Conservation (phyloP, 2,888 invertebrate genomes). For the Pollenia labialis region DNA sequence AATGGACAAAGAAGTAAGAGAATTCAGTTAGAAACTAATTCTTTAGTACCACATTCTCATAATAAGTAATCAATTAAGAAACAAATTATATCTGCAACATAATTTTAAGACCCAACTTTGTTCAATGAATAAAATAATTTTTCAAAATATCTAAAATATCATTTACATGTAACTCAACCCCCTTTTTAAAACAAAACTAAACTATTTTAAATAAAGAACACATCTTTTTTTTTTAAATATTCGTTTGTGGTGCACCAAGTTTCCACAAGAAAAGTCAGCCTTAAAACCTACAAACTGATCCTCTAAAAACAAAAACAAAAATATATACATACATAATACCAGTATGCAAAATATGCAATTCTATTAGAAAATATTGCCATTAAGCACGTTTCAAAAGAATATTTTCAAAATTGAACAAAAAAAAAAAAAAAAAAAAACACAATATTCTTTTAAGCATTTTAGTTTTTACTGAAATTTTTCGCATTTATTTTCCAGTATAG, state of each 20-base stretch:
- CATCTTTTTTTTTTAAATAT: neutral
- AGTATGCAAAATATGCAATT: conserved; percentile 53
- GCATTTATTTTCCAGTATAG: conserved; percentile 19
- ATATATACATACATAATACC: neutral
- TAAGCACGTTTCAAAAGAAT: conserved; percentile 63
- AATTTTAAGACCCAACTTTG: too few relatives aligned
- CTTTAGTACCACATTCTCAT: too few relatives aligned
- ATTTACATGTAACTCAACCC: too few relatives aligned
- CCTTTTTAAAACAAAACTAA: too few relatives aligned
- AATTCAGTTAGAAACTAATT: too few relatives aligned
- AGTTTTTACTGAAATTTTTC: neutral
- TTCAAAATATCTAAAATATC: too few relatives aligned
- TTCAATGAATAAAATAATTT: too few relatives aligned
- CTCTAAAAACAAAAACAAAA: neutral
- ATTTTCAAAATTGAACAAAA: conserved; percentile 41
- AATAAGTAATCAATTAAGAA: too few relatives aligned
- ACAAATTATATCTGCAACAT: too few relatives aligned
- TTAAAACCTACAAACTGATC: neutral
- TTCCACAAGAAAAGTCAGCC: neutral
- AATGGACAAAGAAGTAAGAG: too few relatives aligned
- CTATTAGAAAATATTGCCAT: conserved; percentile 68
- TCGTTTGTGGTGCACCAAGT: neutral
- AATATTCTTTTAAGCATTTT: conserved; percentile 46
- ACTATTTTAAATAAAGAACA: too few relatives aligned
- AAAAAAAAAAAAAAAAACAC: conserved; percentile 26